phyloP scores from a whole-genome alignment of 2,888 invertebrate genomes.

The Drosophila mimica region DNA sequence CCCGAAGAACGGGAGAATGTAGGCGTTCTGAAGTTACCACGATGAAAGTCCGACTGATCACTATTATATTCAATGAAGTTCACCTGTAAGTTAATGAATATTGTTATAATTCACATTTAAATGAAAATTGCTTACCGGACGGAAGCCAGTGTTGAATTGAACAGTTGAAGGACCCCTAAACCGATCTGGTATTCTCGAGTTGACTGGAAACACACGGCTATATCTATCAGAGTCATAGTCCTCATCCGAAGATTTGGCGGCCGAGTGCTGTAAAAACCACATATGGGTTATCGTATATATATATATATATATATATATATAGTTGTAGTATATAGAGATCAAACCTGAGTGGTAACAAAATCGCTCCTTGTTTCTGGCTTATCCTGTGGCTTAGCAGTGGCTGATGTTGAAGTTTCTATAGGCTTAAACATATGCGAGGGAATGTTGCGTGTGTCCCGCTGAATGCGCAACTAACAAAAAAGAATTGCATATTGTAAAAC shows the following conservation, averaged over 20 bases:
- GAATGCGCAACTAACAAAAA: constrained; percentile 33
- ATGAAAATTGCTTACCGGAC: constrained; percentile 13
- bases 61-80: neutral
- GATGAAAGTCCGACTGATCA: neutral
- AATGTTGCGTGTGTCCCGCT: constrained; percentile 53
- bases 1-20: neutral
- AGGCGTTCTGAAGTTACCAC: neutral
- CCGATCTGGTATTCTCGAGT: neutral
- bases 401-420: neutral
- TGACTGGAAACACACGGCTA: neutral
- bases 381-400: neutral
- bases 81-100: neutral
- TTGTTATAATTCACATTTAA: neutral
- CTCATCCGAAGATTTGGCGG: neutral
- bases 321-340: neutral
- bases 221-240: constrained; percentile 2
- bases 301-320: neutral
- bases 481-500: neutral
- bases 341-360: constrained; percentile 17
- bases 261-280: constrained; percentile 4
- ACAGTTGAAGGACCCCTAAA: neutral
- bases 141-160: neutral
- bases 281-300: neutral
- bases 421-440: constrained; percentile 60
- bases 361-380: neutral